phyloP scores from a whole-genome alignment of 2,797 vertebrate genomes.

The Alcedo quadribrachys region DNA sequence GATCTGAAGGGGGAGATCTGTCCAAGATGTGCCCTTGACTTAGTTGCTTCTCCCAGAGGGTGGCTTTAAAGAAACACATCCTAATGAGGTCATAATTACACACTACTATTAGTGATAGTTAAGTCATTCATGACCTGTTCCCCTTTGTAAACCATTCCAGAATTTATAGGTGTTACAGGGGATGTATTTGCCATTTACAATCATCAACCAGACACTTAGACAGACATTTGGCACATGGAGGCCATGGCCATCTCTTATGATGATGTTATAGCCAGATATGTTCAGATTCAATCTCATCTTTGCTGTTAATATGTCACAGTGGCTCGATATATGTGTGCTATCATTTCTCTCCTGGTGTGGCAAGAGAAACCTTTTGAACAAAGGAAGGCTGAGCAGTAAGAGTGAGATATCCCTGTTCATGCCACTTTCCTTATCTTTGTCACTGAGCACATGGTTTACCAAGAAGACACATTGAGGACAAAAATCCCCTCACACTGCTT shows the following conservation, averaged over 20 bases:
- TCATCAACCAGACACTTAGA: background rate
- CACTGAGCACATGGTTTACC: background rate
- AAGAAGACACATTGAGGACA: background rate
- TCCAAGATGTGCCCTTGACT: slow-evolving; percentile 47
- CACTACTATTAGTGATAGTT: background rate
- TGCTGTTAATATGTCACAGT: background rate
- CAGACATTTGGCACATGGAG: background rate
- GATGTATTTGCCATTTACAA: background rate
- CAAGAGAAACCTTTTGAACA: slow-evolving; percentile 14
- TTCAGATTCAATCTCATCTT: slow-evolving; percentile 27
- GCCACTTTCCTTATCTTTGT: background rate
- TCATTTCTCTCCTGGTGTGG: background rate
- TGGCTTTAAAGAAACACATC: background rate
- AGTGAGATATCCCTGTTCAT: background rate
- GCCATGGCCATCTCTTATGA: background rate
- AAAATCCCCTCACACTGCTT: background rate
- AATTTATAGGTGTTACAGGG: background rate
- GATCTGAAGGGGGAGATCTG: slow-evolving; percentile 3
- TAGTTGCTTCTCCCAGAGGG: background rate
- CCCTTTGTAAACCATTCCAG: background rate
- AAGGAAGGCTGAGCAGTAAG: background rate
- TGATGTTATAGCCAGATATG: background rate
- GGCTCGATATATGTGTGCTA: background rate
- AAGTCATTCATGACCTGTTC: slow-evolving; percentile 20
- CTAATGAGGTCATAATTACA: slow-evolving; percentile 31